These are phyloP conservation scores for Ophioninae sp. DNA, from an alignment of 2,888 invertebrate genomes.

Conservation along the genomic window DNA sequence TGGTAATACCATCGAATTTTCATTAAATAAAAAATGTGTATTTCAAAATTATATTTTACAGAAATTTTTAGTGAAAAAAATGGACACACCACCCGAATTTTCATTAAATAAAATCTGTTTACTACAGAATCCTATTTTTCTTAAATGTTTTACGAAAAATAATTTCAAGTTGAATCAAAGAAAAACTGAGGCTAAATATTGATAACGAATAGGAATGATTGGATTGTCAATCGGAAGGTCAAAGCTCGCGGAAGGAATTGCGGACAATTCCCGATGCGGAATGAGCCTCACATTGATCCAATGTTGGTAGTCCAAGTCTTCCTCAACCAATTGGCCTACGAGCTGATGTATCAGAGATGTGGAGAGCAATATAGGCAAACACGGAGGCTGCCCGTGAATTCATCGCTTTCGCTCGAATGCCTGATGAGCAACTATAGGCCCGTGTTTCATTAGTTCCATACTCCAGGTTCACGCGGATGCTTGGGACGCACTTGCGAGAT, in stretches of 20 bases:
- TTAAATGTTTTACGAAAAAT: not conserved
- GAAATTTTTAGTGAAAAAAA: too few species aligned
- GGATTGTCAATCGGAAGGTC: not conserved
- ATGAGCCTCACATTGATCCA: constrained; percentile 14
- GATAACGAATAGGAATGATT: not conserved
- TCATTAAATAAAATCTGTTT: too few species aligned
- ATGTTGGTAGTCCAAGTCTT: not conserved
- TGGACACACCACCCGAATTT: too few species aligned
- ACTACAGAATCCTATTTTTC: too few species aligned
- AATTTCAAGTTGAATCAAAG: not conserved
- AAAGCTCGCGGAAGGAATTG: not conserved
- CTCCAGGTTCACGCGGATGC: constrained; percentile 4
- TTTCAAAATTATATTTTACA: too few species aligned
- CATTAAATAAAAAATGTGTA: too few species aligned
- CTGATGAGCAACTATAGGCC: constrained; percentile 6
- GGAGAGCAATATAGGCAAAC: not conserved
- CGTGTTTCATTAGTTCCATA: constrained; percentile 13
- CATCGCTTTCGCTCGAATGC: constrained; percentile 18
- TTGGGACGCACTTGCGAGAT: not conserved
- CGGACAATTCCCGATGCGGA: not conserved
- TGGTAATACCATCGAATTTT: too few species aligned
- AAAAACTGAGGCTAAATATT: not conserved
- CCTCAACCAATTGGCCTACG: constrained; percentile 1
- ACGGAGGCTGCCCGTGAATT: constrained; percentile 4
- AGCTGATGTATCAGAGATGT: constrained; percentile 2